A percentile compares a stretch with the other conserved stretches of the same genome.
These are phyloP conservation scores for Yponomeuta plumbellus DNA, from an alignment of 2,888 invertebrate genomes.

Conservation along the genomic window DNA sequence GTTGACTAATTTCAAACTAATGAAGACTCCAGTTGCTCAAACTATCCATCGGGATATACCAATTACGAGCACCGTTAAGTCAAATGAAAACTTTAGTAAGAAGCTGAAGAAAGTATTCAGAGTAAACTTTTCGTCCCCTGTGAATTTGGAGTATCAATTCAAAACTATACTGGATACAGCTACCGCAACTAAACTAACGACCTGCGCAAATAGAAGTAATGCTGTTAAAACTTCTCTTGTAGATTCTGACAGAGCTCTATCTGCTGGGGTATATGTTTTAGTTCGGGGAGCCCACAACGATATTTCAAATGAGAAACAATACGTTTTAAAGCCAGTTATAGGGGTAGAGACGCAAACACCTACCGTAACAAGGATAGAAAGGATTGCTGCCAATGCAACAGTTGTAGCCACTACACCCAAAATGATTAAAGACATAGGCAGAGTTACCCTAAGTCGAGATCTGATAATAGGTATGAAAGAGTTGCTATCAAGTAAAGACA, in stretches of 20 bases:
- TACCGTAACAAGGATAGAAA: background rate
- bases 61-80: background rate
- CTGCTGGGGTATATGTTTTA: background rate
- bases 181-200: background rate
- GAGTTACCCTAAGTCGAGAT: conserved; percentile 38
- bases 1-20: no score
- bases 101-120: conserved; percentile 41
- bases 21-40: background rate
- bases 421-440: conserved; percentile 23
- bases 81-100: no score
- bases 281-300: background rate
- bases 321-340: background rate
- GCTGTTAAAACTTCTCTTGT: background rate
- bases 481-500: conserved; percentile 31
- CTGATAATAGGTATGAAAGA: conserved; percentile 45
- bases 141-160: conserved; percentile 57
- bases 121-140: conserved; percentile 51
- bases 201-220: background rate
- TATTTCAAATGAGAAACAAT: background rate
- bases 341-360: background rate
- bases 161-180: conserved; percentile 36
- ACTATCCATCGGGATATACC: no score
- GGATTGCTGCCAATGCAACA: background rate
- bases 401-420: background rate
- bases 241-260: background rate